Conservation (phyloP, 2,113 vertebrate species). For the Tinamus guttatus region DNA sequence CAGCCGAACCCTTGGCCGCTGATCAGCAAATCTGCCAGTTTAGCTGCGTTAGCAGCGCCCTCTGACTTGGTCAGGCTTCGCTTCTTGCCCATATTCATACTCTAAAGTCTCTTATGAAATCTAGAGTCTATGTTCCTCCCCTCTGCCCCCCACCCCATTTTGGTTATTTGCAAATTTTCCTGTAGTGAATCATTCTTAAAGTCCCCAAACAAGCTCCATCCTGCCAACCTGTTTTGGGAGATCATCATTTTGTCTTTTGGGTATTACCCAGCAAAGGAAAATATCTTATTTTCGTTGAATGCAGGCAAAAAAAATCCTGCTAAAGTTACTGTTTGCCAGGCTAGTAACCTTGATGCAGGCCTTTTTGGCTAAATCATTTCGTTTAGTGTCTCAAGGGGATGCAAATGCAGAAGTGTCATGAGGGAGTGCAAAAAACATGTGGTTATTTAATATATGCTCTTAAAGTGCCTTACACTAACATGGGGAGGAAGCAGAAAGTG, state of each 20-base stretch:
- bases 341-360: not conserved
- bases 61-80: not conserved
- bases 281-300: not conserved
- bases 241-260: not conserved
- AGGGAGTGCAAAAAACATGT: not conserved
- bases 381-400: not conserved
- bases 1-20: not conserved
- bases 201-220: not conserved
- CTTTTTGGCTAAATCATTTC: not conserved
- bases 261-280: not conserved
- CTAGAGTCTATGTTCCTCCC: not conserved
- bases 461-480: fast-evolving
- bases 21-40: not conserved
- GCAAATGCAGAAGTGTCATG: not conserved
- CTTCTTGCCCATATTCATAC: not conserved
- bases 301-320: not conserved
- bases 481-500: not conserved
- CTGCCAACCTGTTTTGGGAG: not conserved
- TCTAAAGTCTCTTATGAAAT: not conserved
- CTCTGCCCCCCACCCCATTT: too few species aligned
- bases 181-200: not conserved
- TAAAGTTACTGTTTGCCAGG: not conserved
- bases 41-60: not conserved
- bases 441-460: not conserved
- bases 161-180: not conserved